Conservation (phyloP, 2,888 invertebrate species). For the Ormyrus thymus region DNA sequence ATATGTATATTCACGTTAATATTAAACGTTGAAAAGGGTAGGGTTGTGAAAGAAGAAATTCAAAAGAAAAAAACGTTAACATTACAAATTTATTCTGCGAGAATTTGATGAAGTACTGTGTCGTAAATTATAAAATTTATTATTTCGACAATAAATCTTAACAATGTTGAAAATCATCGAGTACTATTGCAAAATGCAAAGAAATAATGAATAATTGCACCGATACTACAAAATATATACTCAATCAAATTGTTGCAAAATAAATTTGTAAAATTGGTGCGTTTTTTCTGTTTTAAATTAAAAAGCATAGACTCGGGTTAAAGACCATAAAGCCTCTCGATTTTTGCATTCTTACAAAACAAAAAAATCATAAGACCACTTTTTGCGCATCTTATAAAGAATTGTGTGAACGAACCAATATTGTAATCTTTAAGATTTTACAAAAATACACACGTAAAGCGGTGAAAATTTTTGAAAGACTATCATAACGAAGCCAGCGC, state of each 20-base stretch:
- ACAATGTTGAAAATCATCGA: no score
- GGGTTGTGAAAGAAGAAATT: slow-evolving; percentile 6
- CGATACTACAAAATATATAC: slow-evolving; percentile 1
- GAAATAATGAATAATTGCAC: slow-evolving; percentile 3
- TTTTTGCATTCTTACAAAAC: slow-evolving; percentile 37
- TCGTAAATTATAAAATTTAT: neutral
- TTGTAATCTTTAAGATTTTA: slow-evolving; percentile 51
- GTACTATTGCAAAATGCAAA: neutral
- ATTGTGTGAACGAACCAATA: slow-evolving; percentile 46
- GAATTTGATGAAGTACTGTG: neutral
- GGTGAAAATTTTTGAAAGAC: slow-evolving; percentile 30
- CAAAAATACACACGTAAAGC: slow-evolving; percentile 37
- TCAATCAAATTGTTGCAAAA: neutral
- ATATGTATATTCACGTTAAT: slow-evolving; percentile 23
- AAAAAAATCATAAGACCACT: slow-evolving; percentile 24
- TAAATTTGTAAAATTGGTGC: slow-evolving; percentile 34
- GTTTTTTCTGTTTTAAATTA: slow-evolving; percentile 16
- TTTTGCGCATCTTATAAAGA: slow-evolving; percentile 29
- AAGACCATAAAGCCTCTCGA: slow-evolving; percentile 35
- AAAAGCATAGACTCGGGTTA: slow-evolving; percentile 12
- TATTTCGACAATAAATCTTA: neutral
- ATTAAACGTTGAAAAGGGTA: slow-evolving; percentile 14
- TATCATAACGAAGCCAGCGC: slow-evolving; percentile 58
- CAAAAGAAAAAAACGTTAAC: slow-evolving; percentile 30
- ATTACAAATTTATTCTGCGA: slow-evolving; percentile 29